A percentile compares a stretch with the other conserved stretches of the same genome.
phyloP scores from a whole-genome alignment of 2,888 invertebrate genomes.

The Phaonia tiefii region DNA sequence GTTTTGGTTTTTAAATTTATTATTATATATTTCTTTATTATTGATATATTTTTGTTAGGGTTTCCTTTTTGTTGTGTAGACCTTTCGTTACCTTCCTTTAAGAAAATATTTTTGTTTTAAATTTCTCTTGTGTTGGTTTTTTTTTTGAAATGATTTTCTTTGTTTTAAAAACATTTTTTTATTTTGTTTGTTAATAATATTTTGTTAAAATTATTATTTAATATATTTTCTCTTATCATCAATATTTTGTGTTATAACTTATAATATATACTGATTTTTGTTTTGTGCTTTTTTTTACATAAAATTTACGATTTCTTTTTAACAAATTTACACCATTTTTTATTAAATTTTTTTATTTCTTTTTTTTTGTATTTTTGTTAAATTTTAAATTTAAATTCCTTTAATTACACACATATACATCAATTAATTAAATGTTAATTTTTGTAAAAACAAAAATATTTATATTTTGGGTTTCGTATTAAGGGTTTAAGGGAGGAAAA shows the following conservation, averaged over 20 bases:
- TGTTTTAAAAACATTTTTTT: constrained; percentile 37
- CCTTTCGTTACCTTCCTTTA: constrained; percentile 9
- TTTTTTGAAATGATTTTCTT: neutral
- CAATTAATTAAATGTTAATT: constrained; percentile 2
- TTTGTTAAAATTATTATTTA: constrained; percentile 13
- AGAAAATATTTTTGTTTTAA: constrained; percentile 27
- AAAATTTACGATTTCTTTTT: neutral
- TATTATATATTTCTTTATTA: constrained; percentile 49
- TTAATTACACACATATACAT: constrained; percentile 62
- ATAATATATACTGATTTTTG: constrained; percentile 33
- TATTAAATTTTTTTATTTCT: constrained; percentile 42
- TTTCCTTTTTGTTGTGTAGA: constrained; percentile 11
- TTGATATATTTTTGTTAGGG: constrained; percentile 27
- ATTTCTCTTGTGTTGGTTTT: neutral
- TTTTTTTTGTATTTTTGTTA: constrained; percentile 59
- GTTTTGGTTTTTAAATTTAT: constrained; percentile 54
- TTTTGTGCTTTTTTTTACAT: constrained; percentile 45
- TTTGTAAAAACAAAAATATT: no score
- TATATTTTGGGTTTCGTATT: no score
- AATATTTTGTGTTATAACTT: constrained; percentile 46
- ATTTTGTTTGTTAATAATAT: constrained; percentile 9
- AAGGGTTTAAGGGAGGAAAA: no score
- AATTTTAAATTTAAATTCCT: no score
- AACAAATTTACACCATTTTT: constrained; percentile 33
- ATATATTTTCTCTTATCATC: constrained; percentile 26